Evolutionary conservation across 1,140 invertebrate species (phyloP).

Genomic region (Goniozus legneri): DNA sequence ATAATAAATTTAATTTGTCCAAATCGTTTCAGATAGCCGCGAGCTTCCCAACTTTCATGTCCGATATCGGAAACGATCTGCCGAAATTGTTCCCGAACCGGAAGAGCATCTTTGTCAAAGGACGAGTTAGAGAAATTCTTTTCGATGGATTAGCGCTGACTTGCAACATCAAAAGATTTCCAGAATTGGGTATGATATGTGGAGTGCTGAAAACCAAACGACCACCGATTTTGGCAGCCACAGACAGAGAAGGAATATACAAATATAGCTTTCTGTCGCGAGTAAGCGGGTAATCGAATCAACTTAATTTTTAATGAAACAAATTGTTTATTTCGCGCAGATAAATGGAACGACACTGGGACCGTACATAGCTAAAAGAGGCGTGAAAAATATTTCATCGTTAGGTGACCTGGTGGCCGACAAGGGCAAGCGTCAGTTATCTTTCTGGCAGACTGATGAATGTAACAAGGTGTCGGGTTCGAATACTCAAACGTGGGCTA

Average conservation of each 20-base stretch:
- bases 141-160: slow-evolving; percentile 23
- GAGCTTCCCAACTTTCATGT: slow-evolving; percentile 6
- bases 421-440: slow-evolving; percentile 10
- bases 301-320: too few species aligned
- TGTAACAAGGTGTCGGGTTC: slow-evolving; percentile 26
- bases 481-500: slow-evolving; percentile 20
- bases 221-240: slow-evolving; percentile 17
- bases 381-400: slow-evolving; percentile 14
- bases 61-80: slow-evolving; percentile 19
- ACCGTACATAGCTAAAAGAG: slow-evolving; percentile 25
- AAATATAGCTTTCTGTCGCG: slow-evolving; percentile 22
- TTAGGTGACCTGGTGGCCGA: slow-evolving; percentile 18
- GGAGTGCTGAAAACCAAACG: slow-evolving; percentile 9
- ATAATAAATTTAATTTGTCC: too few species aligned
- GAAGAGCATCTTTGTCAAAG: slow-evolving; percentile 21
- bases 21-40: background rate
- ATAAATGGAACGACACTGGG: slow-evolving; percentile 20
- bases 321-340: slow-evolving; percentile 6
- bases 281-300: too few species aligned
- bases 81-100: slow-evolving; percentile 21
- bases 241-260: slow-evolving; percentile 15
- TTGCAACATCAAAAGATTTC: slow-evolving; percentile 18
- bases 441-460: slow-evolving; percentile 17
- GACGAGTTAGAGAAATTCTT: slow-evolving; percentile 19
- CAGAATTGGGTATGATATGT: slow-evolving; percentile 23